Percentiles rank a stretch among this genome's conserved stretches.
These are phyloP conservation scores for Campoplex nolae DNA, from an alignment of 2,888 invertebrate genomes.

Conservation along the genomic window DNA sequence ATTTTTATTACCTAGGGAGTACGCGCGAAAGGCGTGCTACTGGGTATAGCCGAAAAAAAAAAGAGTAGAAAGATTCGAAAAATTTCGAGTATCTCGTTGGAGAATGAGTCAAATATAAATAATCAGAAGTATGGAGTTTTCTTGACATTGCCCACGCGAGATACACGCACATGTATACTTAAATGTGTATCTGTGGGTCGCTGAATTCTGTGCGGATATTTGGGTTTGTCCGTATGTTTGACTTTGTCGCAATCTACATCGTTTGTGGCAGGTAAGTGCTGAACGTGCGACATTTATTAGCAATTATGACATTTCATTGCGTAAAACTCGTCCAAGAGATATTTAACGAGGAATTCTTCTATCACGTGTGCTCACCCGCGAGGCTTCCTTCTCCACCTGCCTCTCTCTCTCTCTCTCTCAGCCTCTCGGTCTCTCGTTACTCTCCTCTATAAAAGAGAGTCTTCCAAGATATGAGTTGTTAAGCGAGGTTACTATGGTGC, in stretches of 20 bases:
- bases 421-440: not conserved
- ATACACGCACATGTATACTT: constrained; percentile 16
- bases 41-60: constrained; percentile 33
- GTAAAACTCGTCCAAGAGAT: constrained; percentile 64
- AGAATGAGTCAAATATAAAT: constrained; percentile 56
- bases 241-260: constrained; percentile 48
- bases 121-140: constrained; percentile 26
- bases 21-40: constrained; percentile 44
- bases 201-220: not conserved
- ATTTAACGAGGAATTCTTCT: constrained; percentile 55
- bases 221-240: constrained; percentile 24
- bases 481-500: not conserved
- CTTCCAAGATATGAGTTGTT: constrained; percentile 47
- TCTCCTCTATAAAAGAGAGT: not conserved
- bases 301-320: constrained; percentile 70
- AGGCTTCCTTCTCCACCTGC: constrained; percentile 9
- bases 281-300: constrained; percentile 66
- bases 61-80: constrained; percentile 49
- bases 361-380: constrained; percentile 24
- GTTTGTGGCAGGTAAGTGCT: constrained; percentile 62
- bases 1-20: constrained; percentile 54
- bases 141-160: constrained; percentile 26
- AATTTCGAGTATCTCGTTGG: constrained; percentile 52
- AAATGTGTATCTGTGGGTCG: not conserved
- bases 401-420: not conserved